A percentile compares a stretch with the other conserved stretches of the same genome.
Conservation (phyloP, 2,113 vertebrate species). For the Malurus alboscapulatus region DNA sequence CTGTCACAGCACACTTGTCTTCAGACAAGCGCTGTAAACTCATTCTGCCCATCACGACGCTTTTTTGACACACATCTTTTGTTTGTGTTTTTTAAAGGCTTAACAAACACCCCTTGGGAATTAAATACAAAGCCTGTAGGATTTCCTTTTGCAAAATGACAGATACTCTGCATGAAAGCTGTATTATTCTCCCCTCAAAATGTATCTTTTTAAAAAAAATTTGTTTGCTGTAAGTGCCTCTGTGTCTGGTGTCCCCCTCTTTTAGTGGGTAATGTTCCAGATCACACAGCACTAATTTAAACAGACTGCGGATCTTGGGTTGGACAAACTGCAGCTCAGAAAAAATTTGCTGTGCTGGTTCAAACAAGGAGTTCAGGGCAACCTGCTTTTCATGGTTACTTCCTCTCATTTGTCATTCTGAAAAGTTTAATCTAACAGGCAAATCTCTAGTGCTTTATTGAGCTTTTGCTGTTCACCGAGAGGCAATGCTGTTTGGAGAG, state of each 20-base stretch:
- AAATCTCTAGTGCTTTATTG: conserved; percentile 69
- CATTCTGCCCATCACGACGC: conserved; percentile 57
- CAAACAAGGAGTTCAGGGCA: conserved; percentile 54
- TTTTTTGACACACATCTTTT: neutral
- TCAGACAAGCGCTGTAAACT: conserved; percentile 59
- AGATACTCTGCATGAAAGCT: neutral
- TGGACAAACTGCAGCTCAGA: conserved; percentile 19
- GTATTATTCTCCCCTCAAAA: neutral
- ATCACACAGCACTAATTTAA: neutral
- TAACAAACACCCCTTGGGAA: conserved; percentile 4
- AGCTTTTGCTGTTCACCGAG: neutral
- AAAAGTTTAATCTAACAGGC: conserved; percentile 69
- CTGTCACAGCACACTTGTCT: conserved; percentile 44
- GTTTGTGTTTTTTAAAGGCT: neutral
- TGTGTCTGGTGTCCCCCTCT: neutral
- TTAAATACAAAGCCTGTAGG: conserved; percentile 1
- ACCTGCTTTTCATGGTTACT: conserved; percentile 63
- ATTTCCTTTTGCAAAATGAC: neutral
- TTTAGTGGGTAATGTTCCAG: neutral
- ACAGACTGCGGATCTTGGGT: neutral
- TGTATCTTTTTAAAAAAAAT: neutral
- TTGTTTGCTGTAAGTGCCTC: neutral
- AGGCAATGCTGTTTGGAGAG: conserved; percentile 17
- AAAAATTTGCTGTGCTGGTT: conserved; percentile 16
- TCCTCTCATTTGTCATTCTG: conserved; percentile 77